Base-by-base conservation (phyloP, 2,888 invertebrate genomes). In the Priocnemis perturbator region DNA sequence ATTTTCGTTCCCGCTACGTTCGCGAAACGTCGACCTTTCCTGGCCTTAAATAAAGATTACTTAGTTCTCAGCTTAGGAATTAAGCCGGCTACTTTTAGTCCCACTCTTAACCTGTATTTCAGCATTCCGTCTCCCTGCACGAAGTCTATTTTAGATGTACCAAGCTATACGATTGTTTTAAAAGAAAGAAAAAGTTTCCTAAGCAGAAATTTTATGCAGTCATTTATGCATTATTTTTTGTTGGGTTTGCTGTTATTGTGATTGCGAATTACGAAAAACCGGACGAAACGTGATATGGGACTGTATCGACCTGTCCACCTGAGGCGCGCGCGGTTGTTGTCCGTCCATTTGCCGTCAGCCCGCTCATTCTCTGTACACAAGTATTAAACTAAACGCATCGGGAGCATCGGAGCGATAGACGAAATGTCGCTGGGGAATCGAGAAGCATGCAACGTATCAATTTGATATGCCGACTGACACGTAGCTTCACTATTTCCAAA, bases 381-480 rank as follows among this genome's bases (percentile, higher is more conserved):
- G 37, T 37, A 37, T 52, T 23, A 69, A 68, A 70, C 74, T 68
- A 70, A 70, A 70, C 67, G 69, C 67, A 21, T 63, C n/a, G 58
- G 61, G 60, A 55, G 68, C 78, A 66, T 68, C 69, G 67, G 56
- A 67, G 68, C 67, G 71, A 75, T 69, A 70, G 60, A 70, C 66
- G 69, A 63, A 63, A 55, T 65, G 61, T 66, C 76, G 68, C 70
- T 50, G 67, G 72, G 73, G 72, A 76, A 72, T 73, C 60, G 72
- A 63, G 72, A 67, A 61, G 71, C 68, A 68, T 63, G 69, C 59
- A 67, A 67, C 63, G 64, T 66, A 74, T 59, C 79, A 76, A 81
- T 83, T 82, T 81, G 81, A 83, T 83, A 77, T 76, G 78, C 73
- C 77, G 69, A 72, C 78, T 75, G 83, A 78, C 78, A 76, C 76